Evolutionary conservation across 2,888 invertebrate genomes (phyloP).

Genomic region (Pseudanteris insignis): DNA sequence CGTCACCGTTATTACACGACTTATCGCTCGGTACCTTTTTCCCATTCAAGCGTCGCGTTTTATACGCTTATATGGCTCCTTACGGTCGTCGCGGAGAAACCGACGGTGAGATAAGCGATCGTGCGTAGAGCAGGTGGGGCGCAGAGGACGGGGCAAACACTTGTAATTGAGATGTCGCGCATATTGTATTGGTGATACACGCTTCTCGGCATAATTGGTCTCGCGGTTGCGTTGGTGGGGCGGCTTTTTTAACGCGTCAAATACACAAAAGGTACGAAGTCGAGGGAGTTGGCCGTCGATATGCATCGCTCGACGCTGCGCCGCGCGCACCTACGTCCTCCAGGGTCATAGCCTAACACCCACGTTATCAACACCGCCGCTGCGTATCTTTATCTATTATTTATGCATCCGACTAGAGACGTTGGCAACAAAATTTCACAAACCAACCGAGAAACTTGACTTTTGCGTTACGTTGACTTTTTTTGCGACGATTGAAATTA

Average conservation of each 20-base stretch:
- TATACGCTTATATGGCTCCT: no score
- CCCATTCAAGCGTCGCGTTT: no score
- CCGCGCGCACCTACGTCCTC: constrained; percentile 44
- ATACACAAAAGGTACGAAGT: constrained; percentile 73
- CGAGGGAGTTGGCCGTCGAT: constrained; percentile 66
- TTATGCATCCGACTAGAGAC: constrained; percentile 22
- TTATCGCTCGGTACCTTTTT: background rate
- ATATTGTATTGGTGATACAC: constrained; percentile 5
- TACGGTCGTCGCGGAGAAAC: no score
- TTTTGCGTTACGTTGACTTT: background rate
- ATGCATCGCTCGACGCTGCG: constrained; percentile 14
- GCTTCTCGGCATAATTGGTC: constrained; percentile 2
- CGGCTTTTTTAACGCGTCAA: constrained; percentile 26
- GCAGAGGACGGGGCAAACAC: background rate
- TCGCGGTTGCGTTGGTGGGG: background rate
- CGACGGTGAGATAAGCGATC: constrained; percentile 2
- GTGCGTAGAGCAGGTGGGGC: background rate
- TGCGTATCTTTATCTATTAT: constrained; percentile 29
- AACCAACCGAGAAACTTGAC: constrained; percentile 1
- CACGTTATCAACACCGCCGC: constrained; percentile 27
- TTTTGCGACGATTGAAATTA: background rate
- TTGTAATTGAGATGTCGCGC: constrained; percentile 15
- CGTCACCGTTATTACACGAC: background rate
- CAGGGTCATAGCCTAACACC: constrained; percentile 46
- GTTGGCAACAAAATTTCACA: constrained; percentile 4